Base-by-base conservation (phyloP, 2,113 vertebrate species). In the Pangasianodon hypophthalmus region DNA sequence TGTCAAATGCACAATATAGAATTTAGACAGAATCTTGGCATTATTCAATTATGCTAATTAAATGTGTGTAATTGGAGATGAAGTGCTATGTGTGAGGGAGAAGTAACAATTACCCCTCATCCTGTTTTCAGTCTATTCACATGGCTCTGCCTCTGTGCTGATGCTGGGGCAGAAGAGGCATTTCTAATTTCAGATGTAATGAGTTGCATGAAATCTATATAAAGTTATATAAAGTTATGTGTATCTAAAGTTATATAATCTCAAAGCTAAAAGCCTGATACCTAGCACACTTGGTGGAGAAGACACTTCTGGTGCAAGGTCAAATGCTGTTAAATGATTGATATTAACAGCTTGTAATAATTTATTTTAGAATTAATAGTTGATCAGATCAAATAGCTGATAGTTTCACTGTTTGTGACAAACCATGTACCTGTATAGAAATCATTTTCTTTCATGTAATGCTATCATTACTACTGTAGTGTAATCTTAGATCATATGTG, bases 101-200 rank as follows among this genome's bases (percentile, higher is more conserved):
- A 32, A 29, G 58, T 81, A 88, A 88, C 24, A 75, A 81, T 88
- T n/a, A 60, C 37, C 69, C 29, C 16, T 80, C 56, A 24, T 18
- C 84, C 82, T 92, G 91, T 88, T 90, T 86, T 86, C 84, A 52
- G 85, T 90, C 46, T 24, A 54, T 86, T 92, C 93, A 91, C 81
- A 29, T 62, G 26, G 73, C 26, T 19, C 14, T 69, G 44, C 56
- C 13, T 81, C 44, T 48, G 26, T 62, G 37, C 29, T 62, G 41
- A 88, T 52, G 5, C 64, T 71, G 64, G 75, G 58, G 18, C 14
- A 46, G 75, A 32, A 60, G 46, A 77, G 1, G 29, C 9, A 60
- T 21, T 50, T 50, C 46, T 67, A 80, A 62, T 88, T 52, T 81
- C 44, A 62, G 7, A 62, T 37, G 0, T 50, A 79, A 46, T 79